These are phyloP conservation scores for Colius striatus DNA, from an alignment of 2,113 vertebrate genomes.

Conservation along the genomic window DNA sequence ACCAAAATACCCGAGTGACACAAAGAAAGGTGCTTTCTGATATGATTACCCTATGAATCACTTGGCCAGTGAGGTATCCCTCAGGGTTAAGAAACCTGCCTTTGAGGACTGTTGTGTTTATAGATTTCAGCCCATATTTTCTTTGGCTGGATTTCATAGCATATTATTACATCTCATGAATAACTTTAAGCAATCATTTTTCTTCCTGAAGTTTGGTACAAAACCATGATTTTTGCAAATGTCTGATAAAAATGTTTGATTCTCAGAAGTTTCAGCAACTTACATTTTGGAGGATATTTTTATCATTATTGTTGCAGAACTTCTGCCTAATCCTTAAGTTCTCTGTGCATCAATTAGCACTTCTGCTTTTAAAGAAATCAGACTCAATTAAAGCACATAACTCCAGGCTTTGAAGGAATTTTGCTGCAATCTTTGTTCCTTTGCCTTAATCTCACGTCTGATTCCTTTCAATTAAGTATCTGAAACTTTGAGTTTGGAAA, in stretches of 20 bases:
- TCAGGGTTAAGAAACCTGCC: not conserved
- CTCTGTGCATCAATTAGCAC: not conserved
- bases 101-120: not conserved
- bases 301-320: accelerated
- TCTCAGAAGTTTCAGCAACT: conserved; percentile 6
- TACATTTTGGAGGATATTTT: not conserved
- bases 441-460: not conserved
- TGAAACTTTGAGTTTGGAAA: not conserved
- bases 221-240: not conserved
- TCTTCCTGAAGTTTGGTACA: not conserved
- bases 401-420: not conserved
- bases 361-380: conserved; percentile 18
- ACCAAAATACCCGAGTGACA: not conserved
- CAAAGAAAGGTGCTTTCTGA: not conserved
- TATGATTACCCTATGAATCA: not conserved
- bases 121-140: not conserved
- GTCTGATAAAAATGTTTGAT: not conserved
- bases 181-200: not conserved
- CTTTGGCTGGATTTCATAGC: not conserved
- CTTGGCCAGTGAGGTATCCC: not conserved
- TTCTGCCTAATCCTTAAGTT: not conserved
- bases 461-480: not conserved
- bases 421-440: not conserved
- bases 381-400: not conserved
- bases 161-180: not conserved